Base-by-base conservation (phyloP, 2,888 invertebrate genomes). In the Perizoma flavofasciatum region DNA sequence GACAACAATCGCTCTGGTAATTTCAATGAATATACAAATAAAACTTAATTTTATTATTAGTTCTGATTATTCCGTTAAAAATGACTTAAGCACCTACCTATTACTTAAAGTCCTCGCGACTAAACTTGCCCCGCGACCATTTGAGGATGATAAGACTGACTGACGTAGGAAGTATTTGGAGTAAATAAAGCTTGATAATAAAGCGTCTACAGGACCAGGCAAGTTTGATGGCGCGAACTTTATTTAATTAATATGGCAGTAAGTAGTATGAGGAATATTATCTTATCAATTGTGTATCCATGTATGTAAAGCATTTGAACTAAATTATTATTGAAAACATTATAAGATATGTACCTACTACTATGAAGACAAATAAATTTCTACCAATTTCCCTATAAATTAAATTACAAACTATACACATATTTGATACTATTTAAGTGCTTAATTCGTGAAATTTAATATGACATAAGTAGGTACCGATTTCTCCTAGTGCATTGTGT, bases 401-500 rank as follows among this genome's bases (percentile, higher is more conserved):
- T 46, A 61, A 54, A 63, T 63, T 61, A 50, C 55, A 48, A 58
- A 55, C 54, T 66, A 64, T 56, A 63, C 52, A 49, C 53, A 59
- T 62, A 45, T 65, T 61, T 56, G 59, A 50, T 51, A 59, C 59
- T 63, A 61, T 61, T 57, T 51, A 56, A 67, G 67, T 66, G 67
- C 63, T 61, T 65, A 51, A 51, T 61, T 64, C 57, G 69, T 69
- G 67, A 64, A 47, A 59, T 60, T 59, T 65, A 68, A 65, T 59
- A 60, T 53, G 53, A 59, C 61, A 53, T 61, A 65, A 63, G 7
- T 37, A 22, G 22, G 37, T 57, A 58, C 63, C 59, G 58, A 65
- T 68, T 65, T 58, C 58, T 63, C 43, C 58, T 68, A 66, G 68
- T 68, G 68, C 68, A 68, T 65, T 65, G 61, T 66, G 68, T 61